Base-by-base conservation (phyloP, 2,113 vertebrate genomes). In the Micronisus gabar region DNA sequence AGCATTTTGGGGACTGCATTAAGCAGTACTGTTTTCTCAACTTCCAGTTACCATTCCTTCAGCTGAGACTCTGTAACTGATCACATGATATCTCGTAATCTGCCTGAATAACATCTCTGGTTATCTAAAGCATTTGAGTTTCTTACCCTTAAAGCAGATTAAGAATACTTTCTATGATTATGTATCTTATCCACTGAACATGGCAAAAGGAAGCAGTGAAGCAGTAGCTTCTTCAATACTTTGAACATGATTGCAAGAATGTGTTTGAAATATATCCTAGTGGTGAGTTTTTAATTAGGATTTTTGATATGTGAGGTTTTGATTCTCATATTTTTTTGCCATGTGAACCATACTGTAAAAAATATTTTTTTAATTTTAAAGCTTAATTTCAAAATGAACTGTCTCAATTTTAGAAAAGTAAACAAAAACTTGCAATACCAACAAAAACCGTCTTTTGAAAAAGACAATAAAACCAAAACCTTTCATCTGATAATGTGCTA, bases 401-500 rank as follows among this genome's bases (percentile, higher is more conserved):
- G n/a, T 29, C 36, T 61, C 41, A 16, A 3, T 76, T 72, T 86
- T 19, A 3, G 58, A 71, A 78, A 68, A 61, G 63, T 48, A 93
- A 90, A 50, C 41, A 85, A 90, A 93, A 80, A 65, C 67, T 90
- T 88, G 13, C 61, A 76, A 19, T 23, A 15, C 25, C 26, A 70
- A 66, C 53, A 62, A 32, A 81, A 72, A 10, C 0, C 2, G 20
- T 19, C 18, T 43, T 84, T 40, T 50, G 12, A 68, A 83, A 65
- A 78, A 82, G 41, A 30, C 1, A 63, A 48, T 8, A 83, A 79
- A 56, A 52, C 4, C 53, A 45, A 83, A 92, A 67, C 59, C 34
- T 90, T 88, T 88, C 52, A 92, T 93, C 79, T 94, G 68, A 93
- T 93, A 79, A 92, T 71, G 53, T 86, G 67, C 43, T 76, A 32